These are phyloP conservation scores for Spodoptera exigua DNA, from an alignment of 2,888 invertebrate species.

Conservation along the genomic window DNA sequence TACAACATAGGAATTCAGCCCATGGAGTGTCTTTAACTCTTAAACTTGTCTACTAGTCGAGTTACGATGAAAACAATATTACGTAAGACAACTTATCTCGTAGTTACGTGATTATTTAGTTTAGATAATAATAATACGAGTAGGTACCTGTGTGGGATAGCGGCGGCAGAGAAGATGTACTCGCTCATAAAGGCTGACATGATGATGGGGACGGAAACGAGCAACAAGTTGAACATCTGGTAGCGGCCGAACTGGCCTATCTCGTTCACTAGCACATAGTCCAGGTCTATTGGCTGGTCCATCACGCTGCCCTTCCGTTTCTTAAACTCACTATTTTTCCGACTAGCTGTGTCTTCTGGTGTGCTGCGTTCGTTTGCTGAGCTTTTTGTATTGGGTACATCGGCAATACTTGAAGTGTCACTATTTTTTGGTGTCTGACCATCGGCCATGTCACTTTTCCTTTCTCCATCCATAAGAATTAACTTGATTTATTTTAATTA, in stretches of 20 bases:
- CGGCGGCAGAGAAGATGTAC: slow-evolving; percentile 92
- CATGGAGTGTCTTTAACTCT: no score
- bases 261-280: slow-evolving; percentile 85
- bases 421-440: slow-evolving; percentile 1
- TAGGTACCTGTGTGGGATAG: slow-evolving; percentile 91
- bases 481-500: background rate
- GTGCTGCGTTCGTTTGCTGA: no score
- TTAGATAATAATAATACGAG: no score
- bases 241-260: slow-evolving; percentile 91
- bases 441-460: slow-evolving; percentile 20
- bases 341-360: background rate
- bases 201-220: slow-evolving; percentile 90
- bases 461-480: slow-evolving; percentile 28
- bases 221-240: slow-evolving; percentile 89
- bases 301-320: slow-evolving; percentile 49
- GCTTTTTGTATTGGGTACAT: slow-evolving; percentile 5
- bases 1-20: no score
- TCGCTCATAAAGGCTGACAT: slow-evolving; percentile 91
- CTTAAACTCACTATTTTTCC: slow-evolving; percentile 15
- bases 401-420: no score
- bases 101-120: no score
- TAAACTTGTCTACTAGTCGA: no score
- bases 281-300: slow-evolving; percentile 75
- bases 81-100: no score
- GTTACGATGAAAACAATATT: no score